Evolutionary conservation across 2,113 vertebrate genomes (phyloP).

Genomic region (Chitala chitala): DNA sequence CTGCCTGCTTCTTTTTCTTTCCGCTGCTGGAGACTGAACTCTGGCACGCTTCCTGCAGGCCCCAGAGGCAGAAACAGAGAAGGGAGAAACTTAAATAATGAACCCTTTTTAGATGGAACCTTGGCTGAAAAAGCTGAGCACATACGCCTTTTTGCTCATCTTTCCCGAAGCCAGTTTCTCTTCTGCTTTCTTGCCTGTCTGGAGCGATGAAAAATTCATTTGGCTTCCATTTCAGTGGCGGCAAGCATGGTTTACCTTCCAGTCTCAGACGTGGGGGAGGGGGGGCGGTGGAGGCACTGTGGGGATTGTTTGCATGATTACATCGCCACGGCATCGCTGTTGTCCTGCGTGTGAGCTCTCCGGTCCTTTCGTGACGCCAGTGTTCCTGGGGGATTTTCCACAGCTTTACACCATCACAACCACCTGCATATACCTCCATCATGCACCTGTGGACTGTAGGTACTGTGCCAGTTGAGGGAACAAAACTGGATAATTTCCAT

Average conservation of each 20-base stretch:
- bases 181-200: constrained; percentile 27
- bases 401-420: neutral
- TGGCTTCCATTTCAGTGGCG: neutral
- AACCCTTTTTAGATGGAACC: constrained; percentile 27
- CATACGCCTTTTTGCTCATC: constrained; percentile 7
- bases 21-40: constrained; percentile 25
- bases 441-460: no score
- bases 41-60: constrained; percentile 25
- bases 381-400: neutral
- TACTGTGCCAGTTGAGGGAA: no score
- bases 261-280: neutral
- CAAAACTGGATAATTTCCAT: no score
- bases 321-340: neutral
- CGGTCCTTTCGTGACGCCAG: neutral
- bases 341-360: neutral
- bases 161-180: constrained; percentile 19
- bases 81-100: constrained; percentile 38
- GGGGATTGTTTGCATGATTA: neutral
- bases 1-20: constrained; percentile 18
- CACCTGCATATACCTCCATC: no score
- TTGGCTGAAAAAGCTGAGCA: constrained; percentile 32
- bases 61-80: constrained; percentile 31
- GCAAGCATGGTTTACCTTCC: constrained; percentile 11
- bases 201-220: constrained; percentile 28
- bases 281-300: neutral